Evolutionary conservation across 2,797 vertebrate species (phyloP).

Genomic region (Pogonophryne albipinna): DNA sequence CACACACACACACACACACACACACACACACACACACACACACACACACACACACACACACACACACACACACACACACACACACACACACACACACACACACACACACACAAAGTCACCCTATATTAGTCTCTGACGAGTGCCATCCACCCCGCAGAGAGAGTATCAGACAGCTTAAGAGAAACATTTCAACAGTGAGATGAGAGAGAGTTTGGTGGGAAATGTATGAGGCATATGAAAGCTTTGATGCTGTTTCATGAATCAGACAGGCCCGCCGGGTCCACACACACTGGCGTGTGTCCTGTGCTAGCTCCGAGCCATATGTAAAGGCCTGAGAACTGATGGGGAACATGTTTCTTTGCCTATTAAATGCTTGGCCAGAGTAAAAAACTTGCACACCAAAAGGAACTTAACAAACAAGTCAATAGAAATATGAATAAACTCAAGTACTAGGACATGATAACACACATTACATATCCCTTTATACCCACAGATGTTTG

Average conservation of each 20-base stretch:
- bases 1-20: conserved; percentile 22
- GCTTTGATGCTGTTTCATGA: conserved; percentile 67
- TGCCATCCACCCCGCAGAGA: conserved; percentile 60
- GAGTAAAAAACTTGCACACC: conserved; percentile 18
- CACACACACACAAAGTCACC: conserved; percentile 47
- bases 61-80: conserved; percentile 6
- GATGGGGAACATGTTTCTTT: conserved; percentile 9
- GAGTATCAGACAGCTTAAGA: conserved; percentile 53
- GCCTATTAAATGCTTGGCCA: conserved; percentile 35
- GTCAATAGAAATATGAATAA: neutral
- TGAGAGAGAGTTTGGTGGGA: conserved; percentile 62
- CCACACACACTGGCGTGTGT: conserved; percentile 44
- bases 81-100: conserved; percentile 25
- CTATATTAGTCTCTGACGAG: conserved; percentile 70
- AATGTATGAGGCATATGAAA: conserved; percentile 51
- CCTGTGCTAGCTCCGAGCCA: conserved; percentile 33
- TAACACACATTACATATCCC: neutral
- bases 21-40: conserved; percentile 10
- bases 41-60: conserved; percentile 7
- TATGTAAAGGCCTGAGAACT: conserved; percentile 19
- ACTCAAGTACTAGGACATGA: neutral
- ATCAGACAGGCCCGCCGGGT: conserved; percentile 65
- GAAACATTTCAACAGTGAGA: conserved; percentile 55
- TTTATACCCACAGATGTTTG: neutral
- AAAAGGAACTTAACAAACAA: conserved; percentile 5